Evolutionary conservation across 2,888 invertebrate genomes (phyloP).

Genomic region (Campaea margaritaria): DNA sequence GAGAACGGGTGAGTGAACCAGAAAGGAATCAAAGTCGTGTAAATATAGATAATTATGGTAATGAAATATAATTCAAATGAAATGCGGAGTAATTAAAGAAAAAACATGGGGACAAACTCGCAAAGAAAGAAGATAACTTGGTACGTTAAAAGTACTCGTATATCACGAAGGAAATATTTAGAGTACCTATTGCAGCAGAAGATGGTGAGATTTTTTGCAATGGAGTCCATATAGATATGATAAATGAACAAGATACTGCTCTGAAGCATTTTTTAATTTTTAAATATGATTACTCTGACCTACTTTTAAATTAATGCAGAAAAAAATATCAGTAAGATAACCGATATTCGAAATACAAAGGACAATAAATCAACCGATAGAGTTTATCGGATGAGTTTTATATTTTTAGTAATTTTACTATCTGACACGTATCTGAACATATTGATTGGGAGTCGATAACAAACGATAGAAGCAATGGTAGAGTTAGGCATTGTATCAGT

Average conservation of each 20-base stretch:
- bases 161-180: too few relatives aligned
- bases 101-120: background rate
- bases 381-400: conserved; percentile 1
- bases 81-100: background rate
- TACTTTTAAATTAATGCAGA: too few relatives aligned
- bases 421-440: background rate
- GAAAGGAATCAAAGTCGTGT: conserved; percentile 2
- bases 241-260: too few relatives aligned
- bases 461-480: conserved; percentile 3
- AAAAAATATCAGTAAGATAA: background rate
- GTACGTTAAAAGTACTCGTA: too few relatives aligned
- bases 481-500: background rate
- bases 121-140: too few relatives aligned
- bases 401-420: background rate
- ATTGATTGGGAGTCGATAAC: conserved; percentile 8
- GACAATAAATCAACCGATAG: background rate
- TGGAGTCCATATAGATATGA: too few relatives aligned
- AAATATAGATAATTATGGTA: conserved; percentile 8
- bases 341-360: background rate
- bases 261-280: background rate
- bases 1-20: conserved; percentile 11
- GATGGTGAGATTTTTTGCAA: too few relatives aligned
- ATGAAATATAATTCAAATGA: conserved; percentile 3
- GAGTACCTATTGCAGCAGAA: too few relatives aligned
- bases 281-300: too few relatives aligned